Base-by-base conservation (phyloP, 2,113 vertebrate genomes). In the Platysteira castanea region DNA sequence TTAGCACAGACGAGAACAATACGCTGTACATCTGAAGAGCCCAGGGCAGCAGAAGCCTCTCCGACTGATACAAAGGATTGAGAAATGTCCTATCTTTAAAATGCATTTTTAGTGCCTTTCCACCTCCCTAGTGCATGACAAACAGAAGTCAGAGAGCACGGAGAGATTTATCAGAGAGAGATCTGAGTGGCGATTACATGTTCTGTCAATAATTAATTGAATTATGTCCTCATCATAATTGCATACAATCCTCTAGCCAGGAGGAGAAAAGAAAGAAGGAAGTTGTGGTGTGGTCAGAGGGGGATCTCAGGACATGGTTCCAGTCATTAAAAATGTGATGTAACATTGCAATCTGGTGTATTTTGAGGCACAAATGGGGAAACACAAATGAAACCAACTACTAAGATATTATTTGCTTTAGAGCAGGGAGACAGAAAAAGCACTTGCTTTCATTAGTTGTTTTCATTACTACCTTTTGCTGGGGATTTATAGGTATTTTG, bases 231-330 rank as follows among this genome's bases (percentile, higher is more conserved):
- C 68, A 53, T 76, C 57, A 50, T 93, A 96, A 95, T 96, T 83
- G 35, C 77, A 82, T 52, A 41, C 86, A 95, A 76, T 53, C 49
- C 82, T 87, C 50, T 60, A 82, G 89, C 92, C 77, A 71, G 79
- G 63, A 91, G 85, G 73, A 53, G 49, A 87, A 70, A 42, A 39
- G 71, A 47, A 93, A 91, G 88, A 89, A 95, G 89, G 95, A 97
- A 95, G 93, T 75, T 92, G 80, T 84, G 86, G 85, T 93, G 90
- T 87, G 92, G 90, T 95, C 61, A 6, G 47, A 80, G 80, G 86
- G 92, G 86, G 90, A 95, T 95, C 91, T 96, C 87, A 94, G 96
- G 95, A 96, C 96, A 96, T 35, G 83, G 73, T 89, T 96, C 60
- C 60, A 93, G 90, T 84, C 94, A 82, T 91, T 93, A 91, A 94